Conservation (phyloP, 2,113 vertebrate species). For the Axis porcinus region DNA sequence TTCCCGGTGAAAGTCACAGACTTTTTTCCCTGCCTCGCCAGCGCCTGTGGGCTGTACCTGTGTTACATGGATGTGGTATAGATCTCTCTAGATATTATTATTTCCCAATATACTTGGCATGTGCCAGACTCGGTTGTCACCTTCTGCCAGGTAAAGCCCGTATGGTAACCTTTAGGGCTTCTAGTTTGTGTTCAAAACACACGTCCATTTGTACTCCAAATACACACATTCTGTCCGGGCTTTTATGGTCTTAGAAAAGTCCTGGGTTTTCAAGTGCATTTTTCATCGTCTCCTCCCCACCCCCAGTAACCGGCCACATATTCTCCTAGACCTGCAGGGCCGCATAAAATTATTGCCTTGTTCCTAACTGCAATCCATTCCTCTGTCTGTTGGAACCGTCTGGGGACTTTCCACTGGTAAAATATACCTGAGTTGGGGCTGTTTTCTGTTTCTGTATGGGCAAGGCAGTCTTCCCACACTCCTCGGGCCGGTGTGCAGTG, state of each 20-base stretch:
- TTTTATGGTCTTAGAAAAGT: background rate
- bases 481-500: background rate
- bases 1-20: background rate
- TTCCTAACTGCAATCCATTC: background rate
- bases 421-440: background rate
- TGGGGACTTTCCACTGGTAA: conserved; percentile 4
- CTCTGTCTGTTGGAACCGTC: background rate
- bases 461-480: background rate
- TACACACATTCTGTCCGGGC: background rate
- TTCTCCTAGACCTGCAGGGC: background rate
- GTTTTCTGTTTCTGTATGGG: conserved; percentile 21
- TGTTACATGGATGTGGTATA: background rate
- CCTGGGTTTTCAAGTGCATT: background rate
- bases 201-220: background rate
- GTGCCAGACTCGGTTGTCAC: background rate
- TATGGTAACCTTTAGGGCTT: background rate
- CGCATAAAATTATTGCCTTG: background rate
- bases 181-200: background rate
- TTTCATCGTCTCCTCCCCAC: background rate
- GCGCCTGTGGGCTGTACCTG: conserved; percentile 39
- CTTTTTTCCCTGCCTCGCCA: background rate
- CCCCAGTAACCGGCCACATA: background rate
- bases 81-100: background rate
- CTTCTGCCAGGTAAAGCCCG: conserved; percentile 19
- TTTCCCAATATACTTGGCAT: background rate